These are phyloP conservation scores for Drosophila neocordata DNA, from an alignment of 1,140 invertebrate species.

Conservation along the genomic window DNA sequence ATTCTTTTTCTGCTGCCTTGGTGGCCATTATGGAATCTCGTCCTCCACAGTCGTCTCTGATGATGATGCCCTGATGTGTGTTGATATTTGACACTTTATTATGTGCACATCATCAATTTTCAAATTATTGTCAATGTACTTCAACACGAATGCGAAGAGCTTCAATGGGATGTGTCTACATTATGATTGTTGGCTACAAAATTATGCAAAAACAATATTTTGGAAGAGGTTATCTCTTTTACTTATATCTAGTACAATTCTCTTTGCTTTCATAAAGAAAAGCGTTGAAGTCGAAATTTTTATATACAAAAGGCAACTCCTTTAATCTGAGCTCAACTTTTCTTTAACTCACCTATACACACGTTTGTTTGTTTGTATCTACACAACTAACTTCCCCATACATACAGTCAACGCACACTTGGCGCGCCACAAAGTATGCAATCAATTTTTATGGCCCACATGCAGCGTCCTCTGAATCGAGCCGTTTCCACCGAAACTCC, in stretches of 20 bases:
- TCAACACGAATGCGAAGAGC: not conserved
- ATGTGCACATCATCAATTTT: conserved; percentile 76
- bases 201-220: not conserved
- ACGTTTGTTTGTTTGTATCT: not conserved
- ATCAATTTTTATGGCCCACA: conserved; percentile 73
- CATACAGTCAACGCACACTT: conserved; percentile 40
- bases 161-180: not conserved
- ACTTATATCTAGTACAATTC: not conserved
- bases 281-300: not conserved
- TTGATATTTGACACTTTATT: conserved; percentile 74
- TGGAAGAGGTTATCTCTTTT: not conserved
- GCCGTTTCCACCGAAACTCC: conserved; percentile 15
- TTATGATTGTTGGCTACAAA: not conserved
- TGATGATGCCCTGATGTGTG: conserved; percentile 53
- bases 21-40: conserved; percentile 34
- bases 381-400: conserved; percentile 2
- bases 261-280: not conserved
- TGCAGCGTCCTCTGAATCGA: conserved; percentile 40
- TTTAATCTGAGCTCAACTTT: not conserved
- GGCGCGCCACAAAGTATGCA: conserved; percentile 67
- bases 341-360: too few species aligned
- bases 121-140: conserved; percentile 57
- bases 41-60: conserved; percentile 5
- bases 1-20: conserved; percentile 37
- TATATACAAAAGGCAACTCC: not conserved